Percentiles rank a stretch among this genome's conserved stretches.
phyloP scores from a whole-genome alignment of 2,797 vertebrate species.

The Buphagus erythrorhynchus region DNA sequence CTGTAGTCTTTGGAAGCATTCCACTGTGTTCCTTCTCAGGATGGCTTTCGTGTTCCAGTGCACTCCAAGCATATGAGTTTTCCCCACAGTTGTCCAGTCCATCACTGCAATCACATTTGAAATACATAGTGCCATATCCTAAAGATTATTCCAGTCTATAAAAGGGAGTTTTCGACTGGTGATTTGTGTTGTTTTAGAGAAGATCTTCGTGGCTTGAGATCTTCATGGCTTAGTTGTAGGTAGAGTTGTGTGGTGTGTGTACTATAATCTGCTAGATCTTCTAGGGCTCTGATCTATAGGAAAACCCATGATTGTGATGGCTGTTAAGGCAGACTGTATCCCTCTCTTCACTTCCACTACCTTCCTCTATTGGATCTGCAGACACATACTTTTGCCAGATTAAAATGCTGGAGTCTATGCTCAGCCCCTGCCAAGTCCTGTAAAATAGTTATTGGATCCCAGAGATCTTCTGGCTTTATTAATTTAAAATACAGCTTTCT shows the following conservation, averaged over 20 bases:
- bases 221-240: background rate
- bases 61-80: background rate
- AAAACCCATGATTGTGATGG: background rate
- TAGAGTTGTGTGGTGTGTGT: background rate
- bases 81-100: background rate
- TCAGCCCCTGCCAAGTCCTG: background rate
- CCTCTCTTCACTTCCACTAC: background rate
- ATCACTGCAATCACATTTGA: constrained; percentile 11
- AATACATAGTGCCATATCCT: background rate
- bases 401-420: background rate
- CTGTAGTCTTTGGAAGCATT: constrained; percentile 36
- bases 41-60: constrained; percentile 29
- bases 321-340: background rate
- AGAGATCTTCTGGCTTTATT: constrained; percentile 17
- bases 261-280: background rate
- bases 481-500: background rate
- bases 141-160: constrained; percentile 1
- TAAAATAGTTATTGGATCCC: constrained; percentile 21
- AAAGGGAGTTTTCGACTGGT: background rate
- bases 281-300: background rate
- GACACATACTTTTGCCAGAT: background rate
- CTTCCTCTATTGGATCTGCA: background rate
- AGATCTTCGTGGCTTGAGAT: constrained; percentile 11
- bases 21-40: constrained; percentile 6
- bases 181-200: constrained; percentile 11